These are phyloP conservation scores for Apodemia duryi DNA, from an alignment of 2,888 invertebrate genomes.

Conservation along the genomic window DNA sequence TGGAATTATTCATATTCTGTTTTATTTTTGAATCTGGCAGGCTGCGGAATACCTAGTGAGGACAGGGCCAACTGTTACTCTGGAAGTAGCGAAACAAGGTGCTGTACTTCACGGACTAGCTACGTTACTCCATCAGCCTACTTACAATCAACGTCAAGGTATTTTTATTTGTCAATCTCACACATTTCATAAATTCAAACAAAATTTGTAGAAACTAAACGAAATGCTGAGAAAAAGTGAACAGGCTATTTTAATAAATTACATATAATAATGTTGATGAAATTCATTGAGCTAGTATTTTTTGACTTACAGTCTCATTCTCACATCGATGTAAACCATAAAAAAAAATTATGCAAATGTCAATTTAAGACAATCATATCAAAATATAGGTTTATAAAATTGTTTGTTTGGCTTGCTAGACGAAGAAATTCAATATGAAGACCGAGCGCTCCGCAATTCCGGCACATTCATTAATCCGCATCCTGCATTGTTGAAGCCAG, in stretches of 20 bases:
- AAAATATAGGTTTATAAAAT: constrained; percentile 17
- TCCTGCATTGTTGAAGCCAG: constrained; percentile 60
- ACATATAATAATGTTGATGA: too few relatives aligned
- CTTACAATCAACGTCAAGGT: constrained; percentile 64
- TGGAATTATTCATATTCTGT: not conserved
- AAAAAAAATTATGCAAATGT: not conserved
- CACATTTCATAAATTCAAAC: not conserved
- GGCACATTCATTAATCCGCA: constrained; percentile 69
- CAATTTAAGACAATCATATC: not conserved
- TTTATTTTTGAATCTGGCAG: constrained; percentile 52
- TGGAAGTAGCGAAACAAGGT: constrained; percentile 98
- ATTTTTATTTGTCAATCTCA: constrained; percentile 13
- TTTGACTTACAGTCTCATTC: not conserved
- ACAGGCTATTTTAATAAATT: too few relatives aligned
- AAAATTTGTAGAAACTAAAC: too few relatives aligned
- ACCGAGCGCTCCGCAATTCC: constrained; percentile 61
- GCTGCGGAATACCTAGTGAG: constrained; percentile 97
- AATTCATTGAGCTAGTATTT: not conserved
- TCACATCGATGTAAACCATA: not conserved
- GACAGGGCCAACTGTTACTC: constrained; percentile 94
- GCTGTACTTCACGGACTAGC: constrained; percentile 98
- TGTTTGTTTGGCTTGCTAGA: constrained; percentile 30
- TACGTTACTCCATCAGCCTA: constrained; percentile 92
- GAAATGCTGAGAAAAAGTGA: too few relatives aligned
- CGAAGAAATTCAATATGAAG: constrained; percentile 55